A percentile compares a stretch with the other conserved stretches of the same genome.
Evolutionary conservation across 2,113 vertebrate genomes (phyloP).

Genomic region (Chelonoidis abingdonii): DNA sequence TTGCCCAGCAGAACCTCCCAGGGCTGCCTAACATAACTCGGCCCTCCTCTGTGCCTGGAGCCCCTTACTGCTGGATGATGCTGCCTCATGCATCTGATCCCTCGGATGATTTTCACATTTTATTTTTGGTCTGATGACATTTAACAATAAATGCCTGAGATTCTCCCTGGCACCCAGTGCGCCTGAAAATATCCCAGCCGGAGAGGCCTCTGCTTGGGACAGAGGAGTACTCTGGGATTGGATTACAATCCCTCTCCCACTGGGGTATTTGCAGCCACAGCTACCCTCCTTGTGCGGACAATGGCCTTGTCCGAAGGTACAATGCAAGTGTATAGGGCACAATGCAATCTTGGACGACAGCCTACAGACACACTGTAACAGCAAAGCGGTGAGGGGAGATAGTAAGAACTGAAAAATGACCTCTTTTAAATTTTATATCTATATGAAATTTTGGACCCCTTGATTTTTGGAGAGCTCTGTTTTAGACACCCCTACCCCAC

Average conservation of each 20-base stretch:
- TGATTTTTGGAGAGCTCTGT: background rate
- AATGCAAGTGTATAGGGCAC: background rate
- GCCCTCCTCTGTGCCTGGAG: background rate
- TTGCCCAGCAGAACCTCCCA: background rate
- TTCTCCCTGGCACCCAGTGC: background rate
- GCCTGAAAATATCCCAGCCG: background rate
- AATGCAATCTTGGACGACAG: background rate
- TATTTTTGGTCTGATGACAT: conserved; percentile 30
- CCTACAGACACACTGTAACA: too few relatives aligned
- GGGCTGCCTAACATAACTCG: background rate
- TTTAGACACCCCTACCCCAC: background rate
- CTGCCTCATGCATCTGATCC: background rate
- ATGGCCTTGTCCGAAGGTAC: background rate
- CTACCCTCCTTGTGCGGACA: background rate
- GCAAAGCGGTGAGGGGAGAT: background rate
- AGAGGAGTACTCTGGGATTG: too few relatives aligned
- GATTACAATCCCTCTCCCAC: too few relatives aligned
- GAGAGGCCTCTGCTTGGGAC: background rate
- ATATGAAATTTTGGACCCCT: background rate
- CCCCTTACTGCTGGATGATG: background rate
- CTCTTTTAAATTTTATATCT: background rate
- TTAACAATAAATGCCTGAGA: background rate
- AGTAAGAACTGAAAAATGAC: background rate
- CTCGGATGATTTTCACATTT: background rate
- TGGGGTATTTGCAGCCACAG: background rate